Evolutionary conservation across 2,113 vertebrate species (phyloP), one percentile per base, ranked within the genome.

Genomic region (Oryzias celebensis): DNA sequence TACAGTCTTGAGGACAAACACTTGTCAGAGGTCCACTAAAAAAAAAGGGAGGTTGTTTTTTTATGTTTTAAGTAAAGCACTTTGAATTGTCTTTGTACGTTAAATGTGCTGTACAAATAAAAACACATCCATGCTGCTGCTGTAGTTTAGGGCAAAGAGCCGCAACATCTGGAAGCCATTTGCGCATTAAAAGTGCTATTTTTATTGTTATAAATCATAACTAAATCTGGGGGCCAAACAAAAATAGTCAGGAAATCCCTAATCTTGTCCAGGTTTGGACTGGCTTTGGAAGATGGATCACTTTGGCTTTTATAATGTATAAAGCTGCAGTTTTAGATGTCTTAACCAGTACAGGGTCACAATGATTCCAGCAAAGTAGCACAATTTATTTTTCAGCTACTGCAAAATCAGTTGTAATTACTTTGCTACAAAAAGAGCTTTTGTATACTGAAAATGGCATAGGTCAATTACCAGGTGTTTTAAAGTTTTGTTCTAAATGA

Each of bases 391-490:
- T 12, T 36, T 36, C 10, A 36, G 36, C 36, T 36, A 36, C 8
- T 36, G 8, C 36, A 36, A 36, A 36, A 36, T 36, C 8, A 10
- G 36, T 36, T 10, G 2, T 12, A 36, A 12, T 12, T 12, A 12
- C 36, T 36, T 10, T 36, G 10, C 36, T 36, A 36, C 3, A 10
- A 36, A 36, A 36, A 36, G 36, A 36, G 3, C 8, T 36, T 12
- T 12, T 36, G 36, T 36, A 58, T 60, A 71, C 62, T 62, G 46
- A 51, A 58, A 70, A 59, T 14, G 5, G 62, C 31, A 61, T 61
- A 62, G 52, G 83, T 80, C 73, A 83, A 73, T 83, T 69, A 68
- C 77, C 51, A 61, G 64, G 71, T 71, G 51, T 66, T 68, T 51
- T 51, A 50, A 71, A 47, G 58, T 36, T 49, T 71, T 77, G 47